These are phyloP conservation scores for Lymantria dispar DNA, from an alignment of 2,888 invertebrate genomes.

Conservation along the genomic window DNA sequence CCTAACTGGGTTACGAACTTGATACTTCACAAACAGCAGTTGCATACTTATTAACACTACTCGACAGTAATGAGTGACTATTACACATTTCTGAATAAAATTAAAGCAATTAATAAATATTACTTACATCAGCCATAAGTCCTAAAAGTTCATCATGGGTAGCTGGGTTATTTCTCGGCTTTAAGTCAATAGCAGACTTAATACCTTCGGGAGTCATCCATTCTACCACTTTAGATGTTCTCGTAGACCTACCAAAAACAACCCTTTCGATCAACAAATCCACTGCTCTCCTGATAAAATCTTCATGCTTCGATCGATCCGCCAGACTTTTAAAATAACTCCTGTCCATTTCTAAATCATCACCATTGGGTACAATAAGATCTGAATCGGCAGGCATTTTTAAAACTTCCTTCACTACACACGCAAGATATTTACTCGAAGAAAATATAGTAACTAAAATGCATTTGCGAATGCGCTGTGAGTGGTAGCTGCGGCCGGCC, in stretches of 20 bases:
- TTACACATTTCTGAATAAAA: too few species aligned
- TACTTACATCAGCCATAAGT: conserved; percentile 86
- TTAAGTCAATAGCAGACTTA: conserved; percentile 85
- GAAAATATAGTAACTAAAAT: conserved; percentile 32
- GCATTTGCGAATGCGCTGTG: conserved; percentile 28
- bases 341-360: conserved; percentile 50
- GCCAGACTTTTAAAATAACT: conserved; percentile 84
- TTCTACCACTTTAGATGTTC: conserved; percentile 89
- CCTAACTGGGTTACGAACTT: too few species aligned
- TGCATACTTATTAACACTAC: too few species aligned
- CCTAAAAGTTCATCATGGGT: conserved; percentile 86
- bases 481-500: conserved; percentile 57
- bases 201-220: conserved; percentile 91
- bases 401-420: conserved; percentile 37
- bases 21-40: too few species aligned
- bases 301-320: conserved; percentile 85
- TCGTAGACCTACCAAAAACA: conserved; percentile 88
- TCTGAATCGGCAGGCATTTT: conserved; percentile 76
- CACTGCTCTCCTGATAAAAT: conserved; percentile 86
- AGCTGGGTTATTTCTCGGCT: conserved; percentile 81
- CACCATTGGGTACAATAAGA: conserved; percentile 59
- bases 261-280: conserved; percentile 89
- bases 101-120: neutral
- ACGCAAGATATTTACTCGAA: conserved; percentile 27
- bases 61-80: too few species aligned